These are phyloP conservation scores for Apocrypta bakeri DNA, from an alignment of 1,140 invertebrate species.

Conservation along the genomic window DNA sequence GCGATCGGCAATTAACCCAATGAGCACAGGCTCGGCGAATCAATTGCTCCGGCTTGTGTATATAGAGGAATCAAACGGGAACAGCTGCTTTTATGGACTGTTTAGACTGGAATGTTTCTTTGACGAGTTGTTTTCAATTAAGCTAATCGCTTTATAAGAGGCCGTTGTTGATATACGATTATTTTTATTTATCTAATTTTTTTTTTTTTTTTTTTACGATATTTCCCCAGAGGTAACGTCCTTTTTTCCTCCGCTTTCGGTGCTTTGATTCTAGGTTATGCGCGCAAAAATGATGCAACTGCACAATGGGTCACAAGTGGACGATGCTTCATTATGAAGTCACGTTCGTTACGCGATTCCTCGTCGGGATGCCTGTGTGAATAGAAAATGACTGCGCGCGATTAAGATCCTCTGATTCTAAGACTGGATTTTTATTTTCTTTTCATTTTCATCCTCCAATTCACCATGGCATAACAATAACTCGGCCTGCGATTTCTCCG, in stretches of 20 bases:
- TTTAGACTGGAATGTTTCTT: not conserved
- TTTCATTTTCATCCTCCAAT: too few relatives aligned
- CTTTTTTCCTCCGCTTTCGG: too few relatives aligned
- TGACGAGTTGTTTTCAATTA: not conserved
- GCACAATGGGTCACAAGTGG: constrained; percentile 6
- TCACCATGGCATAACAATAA: too few relatives aligned
- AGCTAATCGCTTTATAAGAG: too few relatives aligned
- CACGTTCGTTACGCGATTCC: not conserved
- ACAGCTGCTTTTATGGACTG: not conserved
- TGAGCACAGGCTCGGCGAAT: not conserved
- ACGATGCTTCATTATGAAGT: constrained; percentile 23
- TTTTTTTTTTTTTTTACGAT: too few relatives aligned
- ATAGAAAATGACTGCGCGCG: constrained; percentile 11
- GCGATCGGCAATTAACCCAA: constrained; percentile 7
- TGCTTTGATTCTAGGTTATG: too few relatives aligned
- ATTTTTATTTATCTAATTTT: too few relatives aligned
- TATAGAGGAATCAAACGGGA: not conserved
- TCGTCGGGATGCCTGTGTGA: not conserved
- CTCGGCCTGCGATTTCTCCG: not conserved
- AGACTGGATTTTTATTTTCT: too few relatives aligned
- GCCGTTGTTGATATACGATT: too few relatives aligned
- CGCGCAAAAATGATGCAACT: not conserved
- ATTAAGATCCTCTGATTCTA: too few relatives aligned
- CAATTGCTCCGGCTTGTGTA: not conserved
- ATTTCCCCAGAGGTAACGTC: too few relatives aligned